A percentile compares a stretch with the other conserved stretches of the same genome.
Evolutionary conservation across 2,888 invertebrate genomes (phyloP).

Genomic region (Gryllus longicercus): DNA sequence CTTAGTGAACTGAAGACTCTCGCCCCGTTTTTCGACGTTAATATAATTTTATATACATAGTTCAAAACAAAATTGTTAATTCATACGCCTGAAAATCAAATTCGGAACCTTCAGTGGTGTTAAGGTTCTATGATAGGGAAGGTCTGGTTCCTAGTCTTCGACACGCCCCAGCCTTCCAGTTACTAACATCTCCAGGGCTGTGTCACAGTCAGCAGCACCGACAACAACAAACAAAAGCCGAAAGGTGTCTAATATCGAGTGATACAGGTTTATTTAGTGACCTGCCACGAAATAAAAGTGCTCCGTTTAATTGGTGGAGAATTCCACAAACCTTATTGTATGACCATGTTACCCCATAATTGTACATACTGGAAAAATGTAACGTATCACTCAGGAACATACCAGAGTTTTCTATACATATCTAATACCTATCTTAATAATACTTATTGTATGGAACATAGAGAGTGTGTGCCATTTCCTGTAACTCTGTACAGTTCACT

Average conservation of each 20-base stretch:
- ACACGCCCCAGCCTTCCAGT: not conserved
- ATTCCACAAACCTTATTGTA: not conserved
- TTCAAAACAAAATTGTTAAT: not conserved
- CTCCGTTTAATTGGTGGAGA: not conserved
- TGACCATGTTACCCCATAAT: not conserved
- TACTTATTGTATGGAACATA: conserved; percentile 11
- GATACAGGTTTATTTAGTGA: not conserved
- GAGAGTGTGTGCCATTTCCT: not conserved
- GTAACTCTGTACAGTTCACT: conserved; percentile 11
- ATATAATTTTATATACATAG: not conserved
- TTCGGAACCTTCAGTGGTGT: not conserved
- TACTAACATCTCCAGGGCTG: not conserved
- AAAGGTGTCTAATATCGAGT: not conserved
- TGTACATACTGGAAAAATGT: conserved; percentile 2
- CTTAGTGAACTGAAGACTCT: not conserved
- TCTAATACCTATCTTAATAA: not conserved
- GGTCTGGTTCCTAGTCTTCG: conserved; percentile 9
- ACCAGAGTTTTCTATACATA: conserved; percentile 17
- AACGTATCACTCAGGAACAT: conserved; percentile 11
- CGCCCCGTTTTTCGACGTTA: not conserved
- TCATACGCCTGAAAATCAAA: not conserved
- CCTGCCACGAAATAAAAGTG: not conserved
- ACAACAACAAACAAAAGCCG: not conserved
- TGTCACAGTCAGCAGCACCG: not conserved
- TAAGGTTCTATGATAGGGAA: not conserved